phyloP scores from a whole-genome alignment of 92 coral and sea anemone genomes.

The Bergia sp. region DNA sequence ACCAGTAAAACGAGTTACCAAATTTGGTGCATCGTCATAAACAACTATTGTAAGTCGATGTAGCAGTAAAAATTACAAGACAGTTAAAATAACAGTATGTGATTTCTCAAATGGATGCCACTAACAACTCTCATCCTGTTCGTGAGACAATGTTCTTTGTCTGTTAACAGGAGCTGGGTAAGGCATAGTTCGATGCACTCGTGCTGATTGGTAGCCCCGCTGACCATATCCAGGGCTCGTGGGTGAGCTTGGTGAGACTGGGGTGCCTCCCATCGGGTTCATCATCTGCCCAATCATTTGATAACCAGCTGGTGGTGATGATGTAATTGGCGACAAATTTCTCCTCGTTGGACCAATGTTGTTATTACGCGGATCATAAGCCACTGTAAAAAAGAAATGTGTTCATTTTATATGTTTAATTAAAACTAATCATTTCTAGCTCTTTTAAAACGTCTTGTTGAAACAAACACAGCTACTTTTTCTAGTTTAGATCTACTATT shows the following conservation, averaged over 20 bases:
- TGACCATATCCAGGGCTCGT: conserved; percentile 95
- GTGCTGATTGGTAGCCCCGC: conserved; percentile 92
- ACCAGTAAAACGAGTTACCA: not conserved
- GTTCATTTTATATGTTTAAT: not conserved
- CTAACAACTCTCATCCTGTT: conserved; percentile 69
- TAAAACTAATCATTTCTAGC: not conserved
- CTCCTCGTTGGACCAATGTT: conserved; percentile 39
- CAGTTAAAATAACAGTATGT: not conserved
- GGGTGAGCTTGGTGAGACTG: conserved; percentile 90
- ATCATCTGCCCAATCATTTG: conserved; percentile 87
- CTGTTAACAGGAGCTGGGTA: conserved; percentile 77
- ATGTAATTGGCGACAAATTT: conserved; percentile 29
- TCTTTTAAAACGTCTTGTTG: too few relatives aligned
- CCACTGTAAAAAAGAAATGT: not conserved
- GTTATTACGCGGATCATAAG: conserved; percentile 17
- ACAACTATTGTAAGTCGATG: not conserved
- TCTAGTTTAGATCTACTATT: too few relatives aligned
- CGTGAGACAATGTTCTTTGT: conserved; percentile 71
- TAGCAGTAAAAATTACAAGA: not conserved
- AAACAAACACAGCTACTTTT: too few relatives aligned
- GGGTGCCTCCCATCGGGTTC: conserved; percentile 66
- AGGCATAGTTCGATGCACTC: conserved; percentile 95
- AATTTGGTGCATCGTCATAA: not conserved
- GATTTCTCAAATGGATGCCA: not conserved
- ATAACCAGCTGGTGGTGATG: conserved; percentile 74